Evolutionary conservation across 2,113 vertebrate species (phyloP).

Genomic region (Menidia beryllina): DNA sequence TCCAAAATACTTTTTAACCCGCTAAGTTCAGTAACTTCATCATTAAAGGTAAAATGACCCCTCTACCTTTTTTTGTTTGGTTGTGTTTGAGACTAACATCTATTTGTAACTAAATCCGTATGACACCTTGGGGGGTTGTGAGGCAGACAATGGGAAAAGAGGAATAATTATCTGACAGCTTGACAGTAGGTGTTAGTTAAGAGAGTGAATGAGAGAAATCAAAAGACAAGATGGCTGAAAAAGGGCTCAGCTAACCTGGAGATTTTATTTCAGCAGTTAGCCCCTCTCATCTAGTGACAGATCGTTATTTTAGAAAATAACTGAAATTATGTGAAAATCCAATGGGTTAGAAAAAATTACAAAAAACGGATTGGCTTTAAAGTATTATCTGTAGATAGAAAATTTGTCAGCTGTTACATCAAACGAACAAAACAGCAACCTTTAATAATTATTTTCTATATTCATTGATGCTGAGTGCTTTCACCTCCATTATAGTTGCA

Average conservation of each 20-base stretch:
- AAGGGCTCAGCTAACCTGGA: constrained; percentile 1
- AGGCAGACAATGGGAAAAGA: not conserved
- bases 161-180: not conserved
- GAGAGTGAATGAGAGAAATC: not conserved
- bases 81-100: not conserved
- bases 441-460: too few species aligned
- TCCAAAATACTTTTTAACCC: not conserved
- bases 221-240: too few species aligned
- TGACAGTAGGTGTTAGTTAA: not conserved
- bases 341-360: too few species aligned
- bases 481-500: not conserved
- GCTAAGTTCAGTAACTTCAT: not conserved
- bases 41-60: too few species aligned
- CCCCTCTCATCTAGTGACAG: not conserved
- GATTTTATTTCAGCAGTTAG: too few species aligned
- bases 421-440: too few species aligned
- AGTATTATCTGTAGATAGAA: too few species aligned
- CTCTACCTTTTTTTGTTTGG: not conserved
- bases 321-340: too few species aligned
- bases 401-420: too few species aligned
- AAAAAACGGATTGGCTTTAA: too few species aligned
- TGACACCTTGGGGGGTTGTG: not conserved
- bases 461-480: too few species aligned
- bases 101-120: not conserved
- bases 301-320: too few species aligned